Evolutionary conservation across 2,113 vertebrate genomes (phyloP).

Genomic region (Pavo muticus): DNA sequence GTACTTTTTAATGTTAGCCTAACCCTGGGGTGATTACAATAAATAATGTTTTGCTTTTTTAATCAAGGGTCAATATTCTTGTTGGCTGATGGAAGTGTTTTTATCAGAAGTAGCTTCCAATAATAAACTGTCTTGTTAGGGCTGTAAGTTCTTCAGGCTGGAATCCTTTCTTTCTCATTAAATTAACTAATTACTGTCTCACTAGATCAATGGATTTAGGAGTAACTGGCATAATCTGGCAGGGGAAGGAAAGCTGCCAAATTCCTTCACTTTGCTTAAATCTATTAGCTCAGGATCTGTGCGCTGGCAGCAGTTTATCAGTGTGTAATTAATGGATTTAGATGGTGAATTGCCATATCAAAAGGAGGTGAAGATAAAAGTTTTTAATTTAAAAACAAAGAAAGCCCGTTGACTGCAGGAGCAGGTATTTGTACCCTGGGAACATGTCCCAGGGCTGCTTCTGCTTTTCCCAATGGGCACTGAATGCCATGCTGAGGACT

Average conservation of each 20-base stretch:
- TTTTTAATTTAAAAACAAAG: background rate
- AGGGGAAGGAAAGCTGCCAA: constrained; percentile 29
- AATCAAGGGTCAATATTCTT: background rate
- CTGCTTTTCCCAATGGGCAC: background rate
- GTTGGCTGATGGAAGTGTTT: constrained; percentile 30
- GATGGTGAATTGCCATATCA: background rate
- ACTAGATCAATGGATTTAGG: constrained; percentile 29
- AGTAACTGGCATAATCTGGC: background rate
- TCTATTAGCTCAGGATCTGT: background rate
- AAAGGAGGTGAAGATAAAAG: background rate
- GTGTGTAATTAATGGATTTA: constrained; percentile 20
- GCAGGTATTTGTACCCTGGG: background rate
- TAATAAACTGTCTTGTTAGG: constrained; percentile 44
- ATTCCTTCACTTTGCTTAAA: constrained; percentile 28
- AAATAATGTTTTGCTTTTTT: background rate
- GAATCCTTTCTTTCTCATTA: constrained; percentile 63
- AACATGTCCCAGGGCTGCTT: too few relatives aligned
- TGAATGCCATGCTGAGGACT: background rate
- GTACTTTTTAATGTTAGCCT: background rate
- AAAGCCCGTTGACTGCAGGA: background rate
- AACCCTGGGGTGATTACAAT: background rate
- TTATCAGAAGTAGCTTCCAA: constrained; percentile 40
- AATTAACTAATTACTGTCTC: constrained; percentile 58
- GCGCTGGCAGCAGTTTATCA: background rate
- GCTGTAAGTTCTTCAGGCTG: constrained; percentile 28